These are phyloP conservation scores for Ceriagrion tenellum DNA, from an alignment of 2,888 invertebrate species.

Conservation along the genomic window DNA sequence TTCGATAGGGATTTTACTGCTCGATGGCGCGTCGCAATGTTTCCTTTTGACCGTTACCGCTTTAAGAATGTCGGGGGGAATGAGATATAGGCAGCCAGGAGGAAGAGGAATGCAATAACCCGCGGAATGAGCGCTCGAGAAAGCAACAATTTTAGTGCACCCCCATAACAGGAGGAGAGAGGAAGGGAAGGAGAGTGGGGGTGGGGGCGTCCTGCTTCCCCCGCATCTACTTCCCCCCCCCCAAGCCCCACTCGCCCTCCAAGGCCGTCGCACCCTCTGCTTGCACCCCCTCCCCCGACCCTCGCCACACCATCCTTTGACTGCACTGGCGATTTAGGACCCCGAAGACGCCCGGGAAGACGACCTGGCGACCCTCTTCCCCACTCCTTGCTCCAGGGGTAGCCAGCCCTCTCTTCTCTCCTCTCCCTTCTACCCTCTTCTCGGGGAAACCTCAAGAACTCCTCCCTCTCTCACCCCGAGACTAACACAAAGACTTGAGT, in stretches of 20 bases:
- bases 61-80: conserved; percentile 34
- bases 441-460: neutral
- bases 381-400: neutral
- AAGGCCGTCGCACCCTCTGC: conserved; percentile 10
- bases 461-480: neutral
- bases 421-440: neutral
- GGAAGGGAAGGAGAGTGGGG: neutral
- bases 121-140: neutral
- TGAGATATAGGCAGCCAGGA: neutral
- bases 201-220: neutral
- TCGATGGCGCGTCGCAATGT: conserved; percentile 5
- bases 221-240: neutral
- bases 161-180: neutral
- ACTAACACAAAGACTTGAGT: neutral
- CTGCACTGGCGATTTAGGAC: neutral
- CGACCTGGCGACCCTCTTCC: neutral
- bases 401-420: neutral
- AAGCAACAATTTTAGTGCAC: conserved; percentile 16
- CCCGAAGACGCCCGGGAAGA: neutral
- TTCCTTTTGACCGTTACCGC: neutral
- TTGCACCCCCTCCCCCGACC: too few relatives aligned
- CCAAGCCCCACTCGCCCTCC: neutral
- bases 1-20: conserved; percentile 17
- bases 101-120: conserved; percentile 22
- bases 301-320: neutral